These are phyloP conservation scores for Lagorchestes hirsutus DNA, from an alignment of 2,797 vertebrate species.

Conservation along the genomic window DNA sequence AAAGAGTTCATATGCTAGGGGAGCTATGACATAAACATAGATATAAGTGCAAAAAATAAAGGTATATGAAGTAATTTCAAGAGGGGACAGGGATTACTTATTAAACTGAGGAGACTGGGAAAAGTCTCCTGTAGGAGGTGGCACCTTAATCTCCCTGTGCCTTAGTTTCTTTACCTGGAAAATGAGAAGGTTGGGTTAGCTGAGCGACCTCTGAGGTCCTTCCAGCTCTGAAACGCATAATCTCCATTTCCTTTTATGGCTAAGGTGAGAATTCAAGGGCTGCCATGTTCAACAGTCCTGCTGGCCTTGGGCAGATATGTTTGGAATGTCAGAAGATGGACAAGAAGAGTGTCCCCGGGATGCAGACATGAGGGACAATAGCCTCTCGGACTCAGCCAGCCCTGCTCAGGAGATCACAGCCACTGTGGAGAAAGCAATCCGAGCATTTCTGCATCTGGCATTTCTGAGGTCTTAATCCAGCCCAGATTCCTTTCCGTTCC, in stretches of 20 bases:
- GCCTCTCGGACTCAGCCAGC: background rate
- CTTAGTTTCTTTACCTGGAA: background rate
- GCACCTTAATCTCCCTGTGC: background rate
- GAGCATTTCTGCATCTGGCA: constrained; percentile 19
- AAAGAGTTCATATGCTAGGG: background rate
- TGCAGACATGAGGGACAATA: background rate
- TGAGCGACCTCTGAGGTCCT: background rate
- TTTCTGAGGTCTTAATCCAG: constrained; percentile 18
- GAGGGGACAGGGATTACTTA: background rate
- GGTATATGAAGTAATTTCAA: background rate
- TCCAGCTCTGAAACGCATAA: background rate
- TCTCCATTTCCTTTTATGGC: background rate
- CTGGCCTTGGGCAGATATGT: background rate
- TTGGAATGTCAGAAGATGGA: background rate
- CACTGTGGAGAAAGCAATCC: constrained; percentile 1
- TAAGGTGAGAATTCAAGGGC: background rate
- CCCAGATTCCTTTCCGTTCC: background rate
- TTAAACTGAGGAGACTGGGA: background rate
- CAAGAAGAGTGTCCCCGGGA: background rate
- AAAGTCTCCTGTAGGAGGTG: background rate
- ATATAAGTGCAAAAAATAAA: background rate
- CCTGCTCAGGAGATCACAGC: background rate
- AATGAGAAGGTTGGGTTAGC: background rate
- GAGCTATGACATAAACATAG: background rate
- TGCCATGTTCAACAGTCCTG: background rate